Percentiles rank a stretch among this genome's conserved stretches.
Conservation (phyloP, 2,113 vertebrate genomes). For the Clupea harengus region DNA sequence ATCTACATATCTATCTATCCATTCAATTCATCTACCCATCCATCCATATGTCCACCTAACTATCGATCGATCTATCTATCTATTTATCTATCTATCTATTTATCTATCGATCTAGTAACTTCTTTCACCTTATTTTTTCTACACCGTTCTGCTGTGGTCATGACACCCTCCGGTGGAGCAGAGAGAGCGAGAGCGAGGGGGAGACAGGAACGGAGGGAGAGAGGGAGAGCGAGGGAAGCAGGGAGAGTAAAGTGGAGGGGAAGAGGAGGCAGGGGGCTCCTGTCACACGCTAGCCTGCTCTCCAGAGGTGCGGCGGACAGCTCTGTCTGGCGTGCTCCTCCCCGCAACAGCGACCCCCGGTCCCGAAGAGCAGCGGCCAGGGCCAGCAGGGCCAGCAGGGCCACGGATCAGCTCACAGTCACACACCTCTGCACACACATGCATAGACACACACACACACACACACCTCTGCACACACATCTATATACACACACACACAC, state of each 20-base stretch:
- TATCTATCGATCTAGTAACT: background rate
- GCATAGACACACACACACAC: background rate
- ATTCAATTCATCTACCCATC: background rate
- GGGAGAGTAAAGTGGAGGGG: background rate
- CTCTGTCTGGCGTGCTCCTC: slow-evolving; percentile 17
- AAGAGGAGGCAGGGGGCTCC: slow-evolving; percentile 12
- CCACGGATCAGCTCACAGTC: background rate
- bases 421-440: slow-evolving; percentile 2
- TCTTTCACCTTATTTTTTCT: background rate
- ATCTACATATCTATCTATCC: background rate
- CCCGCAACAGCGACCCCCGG: background rate
- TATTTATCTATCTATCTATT: background rate
- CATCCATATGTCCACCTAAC: background rate
- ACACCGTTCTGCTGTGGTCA: background rate
- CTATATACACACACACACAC: background rate
- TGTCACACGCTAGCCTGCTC: slow-evolving; percentile 34
- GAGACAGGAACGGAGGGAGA: slow-evolving; percentile 1
- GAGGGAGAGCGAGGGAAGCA: background rate
- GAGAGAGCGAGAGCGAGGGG: background rate
- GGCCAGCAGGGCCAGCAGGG: background rate
- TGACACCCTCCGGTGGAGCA: slow-evolving; percentile 24
- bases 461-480: background rate
- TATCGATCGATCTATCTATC: background rate
- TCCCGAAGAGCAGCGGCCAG: background rate
- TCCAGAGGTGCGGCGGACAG: slow-evolving; percentile 33